A percentile compares a stretch with the other conserved stretches of the same genome.
phyloP scores from a whole-genome alignment of 2,888 invertebrate species.

The Drosophila maculinotata region DNA sequence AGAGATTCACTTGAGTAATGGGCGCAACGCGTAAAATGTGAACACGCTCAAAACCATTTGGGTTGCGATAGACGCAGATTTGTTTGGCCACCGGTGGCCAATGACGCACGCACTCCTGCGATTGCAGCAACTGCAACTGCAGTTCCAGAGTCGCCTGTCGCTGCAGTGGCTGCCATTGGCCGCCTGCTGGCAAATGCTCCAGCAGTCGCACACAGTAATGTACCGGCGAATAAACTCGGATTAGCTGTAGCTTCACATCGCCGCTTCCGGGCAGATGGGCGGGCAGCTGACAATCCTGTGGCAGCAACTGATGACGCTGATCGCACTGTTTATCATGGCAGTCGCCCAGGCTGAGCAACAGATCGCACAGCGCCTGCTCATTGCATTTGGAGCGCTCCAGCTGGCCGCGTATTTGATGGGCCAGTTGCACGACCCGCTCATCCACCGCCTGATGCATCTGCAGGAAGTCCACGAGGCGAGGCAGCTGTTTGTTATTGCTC shows the following conservation, averaged over 20 bases:
- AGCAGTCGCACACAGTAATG: slow-evolving; percentile 59
- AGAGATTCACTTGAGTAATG: slow-evolving; percentile 43
- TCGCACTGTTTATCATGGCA: slow-evolving; percentile 39
- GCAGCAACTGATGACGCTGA: slow-evolving; percentile 48
- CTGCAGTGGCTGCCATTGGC: slow-evolving; percentile 22
- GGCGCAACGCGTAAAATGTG: slow-evolving; percentile 46
- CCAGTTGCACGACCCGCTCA: slow-evolving; percentile 26
- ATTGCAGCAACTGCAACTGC: slow-evolving; percentile 23
- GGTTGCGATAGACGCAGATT: slow-evolving; percentile 41
- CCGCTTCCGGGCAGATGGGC: slow-evolving; percentile 31
- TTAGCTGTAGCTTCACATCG: slow-evolving; percentile 48
- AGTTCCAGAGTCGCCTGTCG: slow-evolving; percentile 12
- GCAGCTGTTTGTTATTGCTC: slow-evolving; percentile 50
- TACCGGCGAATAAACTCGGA: slow-evolving; percentile 48
- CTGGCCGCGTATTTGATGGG: slow-evolving; percentile 43
- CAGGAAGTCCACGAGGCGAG: slow-evolving; percentile 63
- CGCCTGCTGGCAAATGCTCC: slow-evolving; percentile 46
- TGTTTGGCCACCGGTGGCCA: slow-evolving; percentile 55
- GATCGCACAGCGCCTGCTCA: slow-evolving; percentile 37
- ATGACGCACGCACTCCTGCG: slow-evolving; percentile 13
- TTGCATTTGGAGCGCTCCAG: slow-evolving; percentile 8
- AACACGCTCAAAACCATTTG: slow-evolving; percentile 47
- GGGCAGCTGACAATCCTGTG: slow-evolving; percentile 20
- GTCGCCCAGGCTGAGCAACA: slow-evolving; percentile 42
- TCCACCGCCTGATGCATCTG: slow-evolving; percentile 51